A percentile compares a stretch with the other conserved stretches of the same genome.
Conservation (phyloP, 2,113 vertebrate genomes). For the Chloropsis hardwickii region DNA sequence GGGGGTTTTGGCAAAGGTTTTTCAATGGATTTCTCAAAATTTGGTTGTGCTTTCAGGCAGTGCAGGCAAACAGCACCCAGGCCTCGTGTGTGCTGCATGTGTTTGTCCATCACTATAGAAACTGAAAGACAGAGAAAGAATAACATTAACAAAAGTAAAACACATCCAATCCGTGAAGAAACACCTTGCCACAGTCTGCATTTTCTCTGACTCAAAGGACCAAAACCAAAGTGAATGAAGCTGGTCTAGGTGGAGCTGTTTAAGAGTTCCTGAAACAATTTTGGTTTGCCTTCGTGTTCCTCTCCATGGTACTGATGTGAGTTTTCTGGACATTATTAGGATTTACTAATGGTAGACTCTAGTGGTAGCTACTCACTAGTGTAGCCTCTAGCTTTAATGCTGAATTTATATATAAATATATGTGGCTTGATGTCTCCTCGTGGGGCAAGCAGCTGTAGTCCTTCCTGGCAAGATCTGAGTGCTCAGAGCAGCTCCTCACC, state of each 20-base stretch:
- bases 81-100: not conserved
- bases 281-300: not conserved
- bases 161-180: not conserved
- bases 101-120: conserved; percentile 50
- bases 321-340: not conserved
- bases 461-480: not conserved
- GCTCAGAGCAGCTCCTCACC: not conserved
- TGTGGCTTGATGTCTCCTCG: not conserved
- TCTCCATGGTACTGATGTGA: rapidly evolving
- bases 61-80: not conserved
- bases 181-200: not conserved
- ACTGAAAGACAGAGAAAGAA: conserved; percentile 22
- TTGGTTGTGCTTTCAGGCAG: not conserved
- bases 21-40: not conserved
- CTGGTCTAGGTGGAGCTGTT: not conserved
- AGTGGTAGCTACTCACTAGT: not conserved
- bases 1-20: not conserved
- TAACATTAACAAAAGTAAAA: not conserved
- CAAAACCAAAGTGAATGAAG: not conserved
- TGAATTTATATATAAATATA: not conserved
- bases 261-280: not conserved
- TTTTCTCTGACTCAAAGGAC: not conserved
- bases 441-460: not conserved
- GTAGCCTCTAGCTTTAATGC: not conserved
- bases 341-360: not conserved